phyloP scores from a whole-genome alignment of 2,797 vertebrate genomes.

The Enteromius radiatus region DNA sequence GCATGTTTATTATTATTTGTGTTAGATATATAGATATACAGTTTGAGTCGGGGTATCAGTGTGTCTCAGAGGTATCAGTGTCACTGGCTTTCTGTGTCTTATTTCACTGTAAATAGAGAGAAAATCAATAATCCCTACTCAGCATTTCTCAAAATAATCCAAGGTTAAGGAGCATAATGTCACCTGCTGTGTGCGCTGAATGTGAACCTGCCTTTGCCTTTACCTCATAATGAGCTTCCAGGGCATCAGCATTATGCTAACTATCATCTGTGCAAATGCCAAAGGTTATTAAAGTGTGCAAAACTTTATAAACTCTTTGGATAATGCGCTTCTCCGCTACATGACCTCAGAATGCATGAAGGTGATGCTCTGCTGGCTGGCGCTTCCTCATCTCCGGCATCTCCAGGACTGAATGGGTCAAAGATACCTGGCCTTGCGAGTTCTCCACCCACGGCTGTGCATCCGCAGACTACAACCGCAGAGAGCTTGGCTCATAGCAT shows the following conservation, averaged over 20 bases:
- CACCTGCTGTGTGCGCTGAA: conserved; percentile 43
- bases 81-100: conserved; percentile 46
- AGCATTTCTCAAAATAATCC: conserved; percentile 60
- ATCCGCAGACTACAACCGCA: conserved; percentile 26
- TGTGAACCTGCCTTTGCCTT: conserved; percentile 30
- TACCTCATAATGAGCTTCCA: background rate
- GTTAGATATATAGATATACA: conserved; percentile 25
- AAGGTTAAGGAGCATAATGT: conserved; percentile 55
- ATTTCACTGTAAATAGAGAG: conserved; percentile 53
- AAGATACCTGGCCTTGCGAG: background rate
- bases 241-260: background rate
- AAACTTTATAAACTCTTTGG: conserved; percentile 2
- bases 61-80: conserved; percentile 35
- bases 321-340: background rate
- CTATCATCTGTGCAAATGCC: background rate
- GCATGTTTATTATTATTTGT: conserved; percentile 26
- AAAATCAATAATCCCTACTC: conserved; percentile 59
- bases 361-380: conserved; percentile 26
- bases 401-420: conserved; percentile 31
- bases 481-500: conserved; percentile 18
- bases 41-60: conserved; percentile 25
- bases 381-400: conserved; percentile 20
- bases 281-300: background rate
- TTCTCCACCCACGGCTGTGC: conserved; percentile 31
- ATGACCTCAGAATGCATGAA: conserved; percentile 39